Conservation (phyloP, 2,113 vertebrate species). For the Paramisgurnus dabryanus region DNA sequence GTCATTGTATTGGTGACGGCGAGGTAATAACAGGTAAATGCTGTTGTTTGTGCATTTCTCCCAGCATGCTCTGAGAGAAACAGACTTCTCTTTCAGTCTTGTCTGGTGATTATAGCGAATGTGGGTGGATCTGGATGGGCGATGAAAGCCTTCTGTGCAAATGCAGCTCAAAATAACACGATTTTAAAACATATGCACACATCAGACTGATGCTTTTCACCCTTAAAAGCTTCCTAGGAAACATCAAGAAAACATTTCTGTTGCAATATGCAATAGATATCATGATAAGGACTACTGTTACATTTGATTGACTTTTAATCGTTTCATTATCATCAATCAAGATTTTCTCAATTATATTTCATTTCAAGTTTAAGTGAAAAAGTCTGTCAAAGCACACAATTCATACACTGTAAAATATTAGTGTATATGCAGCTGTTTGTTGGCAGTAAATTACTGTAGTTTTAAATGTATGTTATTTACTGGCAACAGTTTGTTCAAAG, state of each 20-base stretch:
- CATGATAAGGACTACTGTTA: neutral
- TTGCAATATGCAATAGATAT: neutral
- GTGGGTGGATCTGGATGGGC: constrained; percentile 41
- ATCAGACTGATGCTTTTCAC: constrained; percentile 34
- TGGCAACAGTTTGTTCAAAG: too few relatives aligned
- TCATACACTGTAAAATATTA: too few relatives aligned
- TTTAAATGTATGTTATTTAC: too few relatives aligned
- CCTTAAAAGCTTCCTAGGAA: neutral
- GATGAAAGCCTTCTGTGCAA: constrained; percentile 45
- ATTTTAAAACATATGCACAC: constrained; percentile 53
- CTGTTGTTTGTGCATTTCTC: constrained; percentile 71
- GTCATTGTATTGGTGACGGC: constrained; percentile 64
- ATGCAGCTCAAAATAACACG: constrained; percentile 34
- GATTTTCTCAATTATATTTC: too few relatives aligned
- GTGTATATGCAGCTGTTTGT: too few relatives aligned
- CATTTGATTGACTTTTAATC: constrained; percentile 60
- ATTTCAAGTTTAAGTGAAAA: too few relatives aligned
- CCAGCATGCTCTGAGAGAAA: constrained; percentile 64
- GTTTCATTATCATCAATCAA: too few relatives aligned
- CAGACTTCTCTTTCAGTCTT: constrained; percentile 55
- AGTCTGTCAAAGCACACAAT: too few relatives aligned
- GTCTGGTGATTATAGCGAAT: neutral
- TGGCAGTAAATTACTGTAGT: too few relatives aligned
- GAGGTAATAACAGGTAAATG: constrained; percentile 79
- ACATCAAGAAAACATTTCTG: neutral